Evolutionary conservation across 2,888 invertebrate genomes (phyloP).

Genomic region (Bellardia pandia): DNA sequence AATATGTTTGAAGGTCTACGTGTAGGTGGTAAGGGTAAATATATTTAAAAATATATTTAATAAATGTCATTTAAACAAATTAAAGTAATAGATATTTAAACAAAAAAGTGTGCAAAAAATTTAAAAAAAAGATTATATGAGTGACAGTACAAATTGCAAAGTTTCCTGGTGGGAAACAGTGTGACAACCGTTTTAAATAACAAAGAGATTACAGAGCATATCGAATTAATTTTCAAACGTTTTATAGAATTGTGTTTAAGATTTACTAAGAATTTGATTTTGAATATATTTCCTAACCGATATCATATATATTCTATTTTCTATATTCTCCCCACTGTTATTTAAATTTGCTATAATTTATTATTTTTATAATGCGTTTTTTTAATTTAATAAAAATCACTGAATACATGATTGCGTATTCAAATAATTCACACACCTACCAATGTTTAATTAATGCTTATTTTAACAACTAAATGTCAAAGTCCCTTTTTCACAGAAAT

Average conservation of each 20-base stretch:
- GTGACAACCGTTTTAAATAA: too few relatives aligned
- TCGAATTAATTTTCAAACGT: too few relatives aligned
- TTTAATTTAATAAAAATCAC: too few relatives aligned
- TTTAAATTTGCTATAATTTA: too few relatives aligned
- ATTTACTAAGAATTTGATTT: too few relatives aligned
- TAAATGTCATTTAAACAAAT: slow-evolving; percentile 38
- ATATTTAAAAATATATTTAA: slow-evolving; percentile 27
- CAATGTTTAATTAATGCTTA: neutral
- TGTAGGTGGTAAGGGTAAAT: slow-evolving; percentile 24
- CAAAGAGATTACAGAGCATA: neutral
- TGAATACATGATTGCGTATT: neutral
- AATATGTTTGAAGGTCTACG: neutral
- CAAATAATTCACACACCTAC: neutral
- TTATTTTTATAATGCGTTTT: too few relatives aligned
- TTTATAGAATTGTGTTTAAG: too few relatives aligned
- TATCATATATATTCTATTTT: too few relatives aligned
- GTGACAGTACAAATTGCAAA: too few relatives aligned
- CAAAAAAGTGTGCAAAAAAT: neutral
- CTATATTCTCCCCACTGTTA: too few relatives aligned
- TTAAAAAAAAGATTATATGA: neutral
- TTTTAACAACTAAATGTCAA: neutral
- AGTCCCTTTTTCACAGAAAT: neutral
- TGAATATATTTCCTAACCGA: too few relatives aligned
- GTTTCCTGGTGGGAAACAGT: neutral
- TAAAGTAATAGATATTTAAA: slow-evolving; percentile 3